Conservation (phyloP, 2,888 invertebrate species). For the Drosophila anomalata region DNA sequence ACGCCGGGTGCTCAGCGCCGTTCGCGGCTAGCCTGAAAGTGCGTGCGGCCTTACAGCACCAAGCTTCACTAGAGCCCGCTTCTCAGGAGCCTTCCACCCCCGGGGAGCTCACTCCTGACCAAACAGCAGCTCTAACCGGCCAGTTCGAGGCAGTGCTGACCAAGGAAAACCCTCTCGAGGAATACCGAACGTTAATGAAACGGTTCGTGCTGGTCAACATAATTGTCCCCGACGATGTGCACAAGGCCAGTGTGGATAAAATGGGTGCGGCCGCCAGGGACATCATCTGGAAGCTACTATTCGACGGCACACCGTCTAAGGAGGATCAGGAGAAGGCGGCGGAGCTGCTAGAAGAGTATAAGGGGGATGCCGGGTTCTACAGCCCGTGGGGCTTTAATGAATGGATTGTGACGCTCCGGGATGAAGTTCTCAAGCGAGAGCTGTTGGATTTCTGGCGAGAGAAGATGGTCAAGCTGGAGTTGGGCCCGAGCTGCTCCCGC, state of each 20-base stretch:
- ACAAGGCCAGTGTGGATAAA: slow-evolving; percentile 58
- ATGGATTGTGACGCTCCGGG: slow-evolving; percentile 80
- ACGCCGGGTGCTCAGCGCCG: slow-evolving; percentile 66
- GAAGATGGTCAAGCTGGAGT: slow-evolving; percentile 69
- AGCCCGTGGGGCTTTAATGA: slow-evolving; percentile 78
- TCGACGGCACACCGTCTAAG: slow-evolving; percentile 48
- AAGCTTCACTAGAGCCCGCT: slow-evolving; percentile 11
- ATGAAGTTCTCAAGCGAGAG: slow-evolving; percentile 68
- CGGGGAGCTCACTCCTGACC: slow-evolving; percentile 25
- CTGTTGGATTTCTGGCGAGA: slow-evolving; percentile 81
- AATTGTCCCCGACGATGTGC: slow-evolving; percentile 56
- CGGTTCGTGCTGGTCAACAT: slow-evolving; percentile 59
- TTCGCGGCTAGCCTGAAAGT: slow-evolving; percentile 65
- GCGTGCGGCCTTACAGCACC: slow-evolving; percentile 27
- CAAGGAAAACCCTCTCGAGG: slow-evolving; percentile 47
- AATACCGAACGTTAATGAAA: slow-evolving; percentile 66
- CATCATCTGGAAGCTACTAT: slow-evolving; percentile 68
- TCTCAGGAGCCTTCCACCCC: slow-evolving; percentile 17
- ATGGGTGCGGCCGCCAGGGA: slow-evolving; percentile 48
- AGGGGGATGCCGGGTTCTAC: slow-evolving; percentile 82
- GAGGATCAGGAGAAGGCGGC: slow-evolving; percentile 48
- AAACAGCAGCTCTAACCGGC: slow-evolving; percentile 53
- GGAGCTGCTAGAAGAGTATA: slow-evolving; percentile 63
- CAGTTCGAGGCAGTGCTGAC: slow-evolving; percentile 58
- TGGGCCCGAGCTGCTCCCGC: slow-evolving; percentile 78